These are phyloP conservation scores for Falco naumanni DNA, from an alignment of 2,797 vertebrate species.

Conservation along the genomic window DNA sequence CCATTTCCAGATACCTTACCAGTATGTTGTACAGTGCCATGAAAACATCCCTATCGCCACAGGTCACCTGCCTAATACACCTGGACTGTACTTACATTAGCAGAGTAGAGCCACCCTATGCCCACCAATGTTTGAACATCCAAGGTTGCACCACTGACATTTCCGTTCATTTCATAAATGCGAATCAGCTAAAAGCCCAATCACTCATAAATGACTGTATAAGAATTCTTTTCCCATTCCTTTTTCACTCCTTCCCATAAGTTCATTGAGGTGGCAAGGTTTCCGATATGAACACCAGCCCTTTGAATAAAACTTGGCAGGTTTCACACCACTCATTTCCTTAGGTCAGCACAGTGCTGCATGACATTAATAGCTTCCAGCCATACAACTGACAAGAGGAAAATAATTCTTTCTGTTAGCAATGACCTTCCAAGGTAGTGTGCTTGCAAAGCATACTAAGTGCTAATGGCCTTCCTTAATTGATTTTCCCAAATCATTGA, in stretches of 20 bases:
- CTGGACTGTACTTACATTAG: neutral
- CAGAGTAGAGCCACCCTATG: neutral
- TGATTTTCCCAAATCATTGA: neutral
- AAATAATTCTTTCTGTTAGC: slow-evolving; percentile 24
- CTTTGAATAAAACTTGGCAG: neutral
- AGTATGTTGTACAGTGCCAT: neutral
- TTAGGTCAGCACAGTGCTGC: neutral
- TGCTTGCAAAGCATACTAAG: neutral
- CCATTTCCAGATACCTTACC: neutral
- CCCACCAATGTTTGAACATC: neutral
- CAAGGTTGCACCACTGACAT: accelerated
- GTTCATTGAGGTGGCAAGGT: neutral
- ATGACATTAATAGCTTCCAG: neutral
- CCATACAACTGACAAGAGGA: neutral
- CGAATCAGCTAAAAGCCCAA: neutral
- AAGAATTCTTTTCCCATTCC: neutral
- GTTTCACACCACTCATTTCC: neutral
- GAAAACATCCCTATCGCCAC: neutral
- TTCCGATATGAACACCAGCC: neutral
- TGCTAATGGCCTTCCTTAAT: neutral
- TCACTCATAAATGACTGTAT: neutral
- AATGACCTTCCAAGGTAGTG: neutral
- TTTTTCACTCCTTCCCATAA: neutral
- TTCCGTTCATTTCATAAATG: neutral
- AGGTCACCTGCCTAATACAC: neutral